Conservation (phyloP, 1,140 invertebrate genomes). For the Ganaspis sp. region DNA sequence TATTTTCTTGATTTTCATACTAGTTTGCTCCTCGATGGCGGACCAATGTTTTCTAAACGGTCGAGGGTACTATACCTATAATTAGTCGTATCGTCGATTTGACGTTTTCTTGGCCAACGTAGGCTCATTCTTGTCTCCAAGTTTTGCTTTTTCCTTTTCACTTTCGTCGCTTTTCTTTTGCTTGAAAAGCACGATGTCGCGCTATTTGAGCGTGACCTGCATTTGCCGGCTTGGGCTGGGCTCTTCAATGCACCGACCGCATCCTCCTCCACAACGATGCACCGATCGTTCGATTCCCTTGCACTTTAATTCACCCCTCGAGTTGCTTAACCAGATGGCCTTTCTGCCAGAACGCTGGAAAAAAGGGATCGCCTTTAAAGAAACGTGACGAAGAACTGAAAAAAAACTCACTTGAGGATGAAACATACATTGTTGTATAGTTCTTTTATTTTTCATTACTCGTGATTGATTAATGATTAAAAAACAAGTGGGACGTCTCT, state of each 20-base stretch:
- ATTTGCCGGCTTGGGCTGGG: constrained; percentile 37
- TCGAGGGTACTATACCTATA: constrained; percentile 22
- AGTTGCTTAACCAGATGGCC: not conserved
- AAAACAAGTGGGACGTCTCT: constrained; percentile 26
- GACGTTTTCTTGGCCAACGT: constrained; percentile 5
- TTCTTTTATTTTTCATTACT: not conserved
- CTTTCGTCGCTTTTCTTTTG: not conserved
- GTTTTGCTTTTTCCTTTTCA: constrained; percentile 9
- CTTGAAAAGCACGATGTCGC: not conserved
- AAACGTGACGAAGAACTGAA: constrained; percentile 19
- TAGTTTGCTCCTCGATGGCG: not conserved
- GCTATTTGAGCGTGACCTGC: constrained; percentile 51
- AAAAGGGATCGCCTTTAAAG: constrained; percentile 8
- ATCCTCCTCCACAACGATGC: not conserved
- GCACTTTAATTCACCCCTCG: constrained; percentile 11
- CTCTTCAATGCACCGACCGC: not conserved
- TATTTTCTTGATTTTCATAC: not conserved
- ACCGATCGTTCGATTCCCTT: not conserved
- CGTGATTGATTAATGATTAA: constrained; percentile 23
- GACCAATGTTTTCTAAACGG: constrained; percentile 2
- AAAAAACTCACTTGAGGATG: not conserved
- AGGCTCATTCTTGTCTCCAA: not conserved
- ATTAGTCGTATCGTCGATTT: constrained; percentile 25
- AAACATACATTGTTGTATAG: not conserved
- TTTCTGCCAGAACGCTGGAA: not conserved